These are phyloP conservation scores for Apogon hyalosoma DNA, from an alignment of 2,797 vertebrate species.

Conservation along the genomic window DNA sequence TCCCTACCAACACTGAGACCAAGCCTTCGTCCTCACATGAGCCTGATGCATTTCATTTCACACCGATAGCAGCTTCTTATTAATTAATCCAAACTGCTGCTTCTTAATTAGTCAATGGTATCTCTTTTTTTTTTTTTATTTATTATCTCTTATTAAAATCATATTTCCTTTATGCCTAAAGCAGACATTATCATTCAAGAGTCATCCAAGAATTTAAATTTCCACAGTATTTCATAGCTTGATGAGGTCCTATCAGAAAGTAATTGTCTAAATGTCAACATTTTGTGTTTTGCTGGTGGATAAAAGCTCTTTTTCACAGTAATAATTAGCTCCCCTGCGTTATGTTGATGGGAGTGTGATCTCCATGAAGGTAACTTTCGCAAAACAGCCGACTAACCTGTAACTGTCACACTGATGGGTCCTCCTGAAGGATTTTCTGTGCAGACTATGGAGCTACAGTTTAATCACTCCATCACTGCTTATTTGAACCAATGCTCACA, in stretches of 20 bases:
- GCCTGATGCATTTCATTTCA: slow-evolving; percentile 7
- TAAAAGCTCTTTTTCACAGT: slow-evolving; percentile 30
- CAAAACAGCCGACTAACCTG: slow-evolving; percentile 28
- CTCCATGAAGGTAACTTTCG: slow-evolving; percentile 35
- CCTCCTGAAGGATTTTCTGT: not conserved
- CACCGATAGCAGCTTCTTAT: slow-evolving; percentile 6
- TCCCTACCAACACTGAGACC: too few relatives aligned
- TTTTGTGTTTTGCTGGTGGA: slow-evolving; percentile 49
- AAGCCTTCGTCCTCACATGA: not conserved
- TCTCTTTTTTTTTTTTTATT: slow-evolving; percentile 8
- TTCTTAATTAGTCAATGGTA: slow-evolving; percentile 36
- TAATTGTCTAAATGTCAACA: slow-evolving; percentile 52
- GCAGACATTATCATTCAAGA: slow-evolving; percentile 31
- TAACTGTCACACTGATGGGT: slow-evolving; percentile 2
- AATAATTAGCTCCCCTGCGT: slow-evolving; percentile 56
- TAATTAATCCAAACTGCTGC: slow-evolving; percentile 26
- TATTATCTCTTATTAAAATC: slow-evolving; percentile 14
- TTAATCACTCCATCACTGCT: slow-evolving; percentile 11
- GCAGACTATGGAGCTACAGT: not conserved
- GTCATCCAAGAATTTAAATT: slow-evolving; percentile 21
- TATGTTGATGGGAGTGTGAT: slow-evolving; percentile 28
- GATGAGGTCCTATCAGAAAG: slow-evolving; percentile 39
- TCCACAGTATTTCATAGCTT: slow-evolving; percentile 43
- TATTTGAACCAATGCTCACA: slow-evolving; percentile 2
- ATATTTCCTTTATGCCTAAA: slow-evolving; percentile 29